phyloP scores from a whole-genome alignment of 1,140 invertebrate genomes.

The Oryzaephilus surinamensis region DNA sequence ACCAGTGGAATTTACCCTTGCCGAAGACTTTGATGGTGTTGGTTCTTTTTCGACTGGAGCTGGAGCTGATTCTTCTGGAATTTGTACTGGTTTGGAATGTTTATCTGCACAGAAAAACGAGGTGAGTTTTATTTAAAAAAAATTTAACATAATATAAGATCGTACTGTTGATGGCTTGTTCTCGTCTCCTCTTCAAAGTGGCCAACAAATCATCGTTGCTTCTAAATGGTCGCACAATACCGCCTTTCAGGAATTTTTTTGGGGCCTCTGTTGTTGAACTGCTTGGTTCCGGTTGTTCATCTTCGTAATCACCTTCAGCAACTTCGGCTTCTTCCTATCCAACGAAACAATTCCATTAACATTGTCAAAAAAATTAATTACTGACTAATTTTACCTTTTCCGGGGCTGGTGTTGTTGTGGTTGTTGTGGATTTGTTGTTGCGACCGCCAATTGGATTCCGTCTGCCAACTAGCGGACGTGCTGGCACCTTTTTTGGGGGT shows the following conservation, averaged over 20 bases:
- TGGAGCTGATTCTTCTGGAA: constrained; percentile 15
- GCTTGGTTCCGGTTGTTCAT: constrained; percentile 34
- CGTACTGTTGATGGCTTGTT: constrained; percentile 39
- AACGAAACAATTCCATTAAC: constrained; percentile 3
- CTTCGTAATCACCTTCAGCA: constrained; percentile 36
- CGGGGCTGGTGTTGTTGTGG: constrained; percentile 21
- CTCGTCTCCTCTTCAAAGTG: constrained; percentile 52
- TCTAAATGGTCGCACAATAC: constrained; percentile 54
- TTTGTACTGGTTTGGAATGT: constrained; percentile 8
- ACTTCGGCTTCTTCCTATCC: constrained; percentile 34
- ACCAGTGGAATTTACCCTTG: constrained; percentile 8
- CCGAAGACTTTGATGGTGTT: constrained; percentile 6
- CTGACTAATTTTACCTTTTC: constrained; percentile 9
- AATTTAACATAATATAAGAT: not conserved
- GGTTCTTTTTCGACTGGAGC: constrained; percentile 10
- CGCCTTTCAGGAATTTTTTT: constrained; percentile 46
- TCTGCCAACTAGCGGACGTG: constrained; percentile 23
- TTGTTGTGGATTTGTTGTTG: constrained; percentile 21
- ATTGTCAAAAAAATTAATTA: constrained; percentile 2
- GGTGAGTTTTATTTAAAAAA: constrained; percentile 3
- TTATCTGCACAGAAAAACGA: constrained; percentile 17
- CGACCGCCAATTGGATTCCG: constrained; percentile 26
- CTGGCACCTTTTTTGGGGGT: constrained; percentile 23
- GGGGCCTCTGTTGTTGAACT: constrained; percentile 54
- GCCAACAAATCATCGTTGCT: constrained; percentile 62